These are phyloP conservation scores for Hydrolagus colliei DNA, from an alignment of 2,797 vertebrate genomes.

Conservation along the genomic window DNA sequence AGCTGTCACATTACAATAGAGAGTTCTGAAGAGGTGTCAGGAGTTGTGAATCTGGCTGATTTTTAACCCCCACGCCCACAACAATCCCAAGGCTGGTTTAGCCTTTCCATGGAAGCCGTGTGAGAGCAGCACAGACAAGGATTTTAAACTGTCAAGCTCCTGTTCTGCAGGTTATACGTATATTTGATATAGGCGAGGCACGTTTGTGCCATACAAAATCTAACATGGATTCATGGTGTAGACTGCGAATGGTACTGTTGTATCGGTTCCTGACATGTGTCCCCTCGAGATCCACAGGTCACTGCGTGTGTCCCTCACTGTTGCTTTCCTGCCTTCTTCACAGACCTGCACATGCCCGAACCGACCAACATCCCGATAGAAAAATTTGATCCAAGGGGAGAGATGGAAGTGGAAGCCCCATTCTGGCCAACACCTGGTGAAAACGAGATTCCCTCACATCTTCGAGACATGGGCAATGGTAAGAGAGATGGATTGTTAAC, in stretches of 20 bases:
- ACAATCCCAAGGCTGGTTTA: too few species aligned
- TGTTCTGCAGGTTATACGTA: not conserved
- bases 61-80: too few species aligned
- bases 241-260: constrained; percentile 12
- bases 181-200: not conserved
- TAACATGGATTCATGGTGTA: too few species aligned
- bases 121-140: too few species aligned
- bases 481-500: not conserved
- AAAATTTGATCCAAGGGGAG: constrained; percentile 68
- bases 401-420: constrained; percentile 54
- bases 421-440: constrained; percentile 70
- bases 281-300: not conserved
- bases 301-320: not conserved
- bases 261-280: constrained; percentile 14
- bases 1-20: too few species aligned
- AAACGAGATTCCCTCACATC: constrained; percentile 72
- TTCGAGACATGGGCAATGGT: constrained; percentile 56
- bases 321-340: constrained; percentile 34
- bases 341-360: constrained; percentile 72
- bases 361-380: constrained; percentile 80
- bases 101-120: too few species aligned
- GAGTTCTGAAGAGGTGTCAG: too few species aligned
- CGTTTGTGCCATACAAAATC: not conserved
- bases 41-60: too few species aligned
- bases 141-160: too few species aligned